A percentile compares a stretch with the other conserved stretches of the same genome.
phyloP scores from a whole-genome alignment of 2,888 invertebrate species.

The Pandemis heparana region DNA sequence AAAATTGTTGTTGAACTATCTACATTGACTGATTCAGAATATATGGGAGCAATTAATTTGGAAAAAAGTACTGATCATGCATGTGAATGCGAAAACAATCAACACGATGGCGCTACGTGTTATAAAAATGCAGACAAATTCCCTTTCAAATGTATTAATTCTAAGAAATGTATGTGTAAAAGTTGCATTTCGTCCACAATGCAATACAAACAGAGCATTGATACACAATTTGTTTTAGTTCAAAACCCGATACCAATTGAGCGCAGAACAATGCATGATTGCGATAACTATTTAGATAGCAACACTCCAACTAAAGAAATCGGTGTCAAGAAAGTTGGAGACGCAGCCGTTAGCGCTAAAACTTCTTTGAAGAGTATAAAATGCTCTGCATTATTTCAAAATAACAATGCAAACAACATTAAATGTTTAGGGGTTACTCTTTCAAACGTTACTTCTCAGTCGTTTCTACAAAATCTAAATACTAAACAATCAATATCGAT shows the following conservation, averaged over 20 bases:
- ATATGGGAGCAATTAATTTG: slow-evolving; percentile 68
- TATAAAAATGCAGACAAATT: slow-evolving; percentile 36
- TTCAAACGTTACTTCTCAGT: slow-evolving; percentile 50
- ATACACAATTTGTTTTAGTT: neutral
- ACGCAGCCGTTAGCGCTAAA: neutral
- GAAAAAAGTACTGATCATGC: slow-evolving; percentile 67
- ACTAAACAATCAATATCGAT: neutral
- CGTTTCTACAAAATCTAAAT: neutral
- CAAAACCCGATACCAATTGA: neutral
- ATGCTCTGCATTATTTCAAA: slow-evolving; percentile 48
- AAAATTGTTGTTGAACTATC: slow-evolving; percentile 44
- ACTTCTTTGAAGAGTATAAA: slow-evolving; percentile 42
- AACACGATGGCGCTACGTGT: slow-evolving; percentile 25
- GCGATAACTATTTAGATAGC: neutral
- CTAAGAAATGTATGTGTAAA: slow-evolving; percentile 52
- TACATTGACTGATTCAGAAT: slow-evolving; percentile 63
- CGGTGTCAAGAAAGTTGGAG: neutral
- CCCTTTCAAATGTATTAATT: slow-evolving; percentile 53
- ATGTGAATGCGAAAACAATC: slow-evolving; percentile 53
- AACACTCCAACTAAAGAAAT: neutral
- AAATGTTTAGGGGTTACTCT: slow-evolving; percentile 76
- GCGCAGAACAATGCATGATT: neutral
- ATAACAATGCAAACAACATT: slow-evolving; percentile 62
- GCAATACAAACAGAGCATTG: neutral
- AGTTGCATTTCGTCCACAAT: slow-evolving; percentile 41